A percentile compares a stretch with the other conserved stretches of the same genome.
phyloP scores from a whole-genome alignment of 2,113 vertebrate species.

The Amblyornis subalaris region DNA sequence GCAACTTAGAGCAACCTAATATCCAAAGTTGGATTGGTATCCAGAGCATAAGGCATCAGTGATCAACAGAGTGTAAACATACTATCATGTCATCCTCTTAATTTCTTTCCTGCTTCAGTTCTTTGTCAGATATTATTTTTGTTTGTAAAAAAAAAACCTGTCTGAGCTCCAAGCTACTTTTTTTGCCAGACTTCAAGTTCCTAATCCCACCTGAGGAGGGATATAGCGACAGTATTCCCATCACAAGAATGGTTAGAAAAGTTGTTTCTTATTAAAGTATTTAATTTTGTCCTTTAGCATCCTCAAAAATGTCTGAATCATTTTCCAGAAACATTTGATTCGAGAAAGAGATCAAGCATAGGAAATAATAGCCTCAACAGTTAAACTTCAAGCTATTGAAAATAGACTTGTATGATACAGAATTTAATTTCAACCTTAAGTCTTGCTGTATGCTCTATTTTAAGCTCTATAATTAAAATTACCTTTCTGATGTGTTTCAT shows the following conservation, averaged over 20 bases:
- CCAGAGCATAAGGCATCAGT: background rate
- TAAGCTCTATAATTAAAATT: slow-evolving; percentile 10
- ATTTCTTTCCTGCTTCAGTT: background rate
- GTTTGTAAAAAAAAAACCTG: background rate
- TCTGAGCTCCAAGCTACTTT: background rate
- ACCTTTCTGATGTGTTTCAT: background rate
- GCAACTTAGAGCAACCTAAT: background rate
- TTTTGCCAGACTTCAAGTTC: background rate
- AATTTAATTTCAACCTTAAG: background rate
- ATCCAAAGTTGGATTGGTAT: background rate
- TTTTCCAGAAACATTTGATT: background rate
- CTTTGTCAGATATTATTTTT: background rate
- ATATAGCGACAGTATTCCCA: background rate
- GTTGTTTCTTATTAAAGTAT: background rate
- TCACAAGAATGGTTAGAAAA: background rate
- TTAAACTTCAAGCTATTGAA: background rate
- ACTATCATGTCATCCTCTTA: background rate
- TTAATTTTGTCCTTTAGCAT: background rate
- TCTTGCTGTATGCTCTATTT: background rate
- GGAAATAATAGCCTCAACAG: background rate
- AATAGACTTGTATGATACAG: background rate
- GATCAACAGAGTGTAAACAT: background rate
- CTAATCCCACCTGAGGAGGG: background rate
- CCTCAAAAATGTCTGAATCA: background rate
- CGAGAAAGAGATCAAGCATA: background rate